phyloP scores from a whole-genome alignment of 2,113 vertebrate species.

The Apaloderma vittatum region DNA sequence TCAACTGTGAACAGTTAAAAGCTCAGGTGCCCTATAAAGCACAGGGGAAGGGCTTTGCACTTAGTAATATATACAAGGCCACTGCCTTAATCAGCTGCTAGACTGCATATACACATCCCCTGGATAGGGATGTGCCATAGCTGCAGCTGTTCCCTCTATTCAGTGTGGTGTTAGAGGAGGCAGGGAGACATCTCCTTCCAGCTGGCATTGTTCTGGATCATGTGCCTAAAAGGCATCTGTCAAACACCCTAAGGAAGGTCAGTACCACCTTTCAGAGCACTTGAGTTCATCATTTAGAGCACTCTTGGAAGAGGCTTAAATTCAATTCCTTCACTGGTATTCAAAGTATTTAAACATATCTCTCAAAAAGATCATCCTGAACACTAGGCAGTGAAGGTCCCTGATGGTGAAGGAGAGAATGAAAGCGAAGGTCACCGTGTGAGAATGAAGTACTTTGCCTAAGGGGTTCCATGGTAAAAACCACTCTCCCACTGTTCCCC shows the following conservation, averaged over 20 bases:
- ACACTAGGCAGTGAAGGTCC: neutral
- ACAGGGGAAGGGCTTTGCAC: neutral
- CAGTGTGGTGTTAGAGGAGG: rapidly evolving
- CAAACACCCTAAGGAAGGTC: neutral
- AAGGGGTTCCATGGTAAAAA: neutral
- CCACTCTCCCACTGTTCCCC: rapidly evolving
- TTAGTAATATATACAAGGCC: neutral
- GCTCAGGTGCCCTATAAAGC: neutral
- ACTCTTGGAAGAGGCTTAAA: neutral
- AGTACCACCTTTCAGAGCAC: neutral
- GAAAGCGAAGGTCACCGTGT: neutral
- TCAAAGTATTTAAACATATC: neutral
- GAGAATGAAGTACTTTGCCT: neutral
- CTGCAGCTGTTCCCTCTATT: neutral
- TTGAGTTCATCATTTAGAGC: neutral
- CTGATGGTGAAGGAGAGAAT: neutral
- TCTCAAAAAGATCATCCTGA: neutral
- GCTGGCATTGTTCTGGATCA: neutral
- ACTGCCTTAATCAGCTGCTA: neutral
- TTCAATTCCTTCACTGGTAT: neutral
- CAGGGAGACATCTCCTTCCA: neutral
- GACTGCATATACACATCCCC: neutral
- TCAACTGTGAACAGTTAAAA: neutral
- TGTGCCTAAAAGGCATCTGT: neutral
- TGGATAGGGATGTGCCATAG: neutral